Evolutionary conservation across 2,797 vertebrate genomes (phyloP).

Genomic region (Ctenochaetus hawaiiensis): DNA sequence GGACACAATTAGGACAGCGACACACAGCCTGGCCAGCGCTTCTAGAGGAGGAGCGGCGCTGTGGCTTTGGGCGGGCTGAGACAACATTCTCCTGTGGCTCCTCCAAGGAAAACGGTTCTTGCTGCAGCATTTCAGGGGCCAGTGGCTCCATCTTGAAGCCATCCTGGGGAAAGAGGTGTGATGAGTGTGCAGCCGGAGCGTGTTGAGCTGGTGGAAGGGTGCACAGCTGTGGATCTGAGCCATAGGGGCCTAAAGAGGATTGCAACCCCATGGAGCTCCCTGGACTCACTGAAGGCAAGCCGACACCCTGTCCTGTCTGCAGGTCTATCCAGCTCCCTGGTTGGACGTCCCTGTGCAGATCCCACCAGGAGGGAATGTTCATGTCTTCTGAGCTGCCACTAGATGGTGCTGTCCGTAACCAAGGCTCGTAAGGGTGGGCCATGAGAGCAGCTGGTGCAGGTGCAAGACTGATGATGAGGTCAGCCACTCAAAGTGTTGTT

Average conservation of each 20-base stretch:
- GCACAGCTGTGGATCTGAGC: slow-evolving; percentile 91
- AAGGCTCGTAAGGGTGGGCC: slow-evolving; percentile 95
- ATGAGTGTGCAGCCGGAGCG: slow-evolving; percentile 79
- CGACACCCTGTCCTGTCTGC: slow-evolving; percentile 83
- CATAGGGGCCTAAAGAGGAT: slow-evolving; percentile 87
- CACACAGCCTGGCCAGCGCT: slow-evolving; percentile 90
- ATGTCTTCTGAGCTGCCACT: slow-evolving; percentile 89
- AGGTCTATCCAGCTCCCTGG: slow-evolving; percentile 93
- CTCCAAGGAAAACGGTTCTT: slow-evolving; percentile 86
- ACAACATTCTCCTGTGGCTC: slow-evolving; percentile 84
- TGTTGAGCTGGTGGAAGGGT: slow-evolving; percentile 85
- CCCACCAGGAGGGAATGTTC: slow-evolving; percentile 93
- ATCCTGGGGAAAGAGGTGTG: slow-evolving; percentile 88
- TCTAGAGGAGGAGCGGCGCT: slow-evolving; percentile 89
- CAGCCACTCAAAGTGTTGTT: slow-evolving; percentile 45
- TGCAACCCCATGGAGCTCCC: slow-evolving; percentile 88
- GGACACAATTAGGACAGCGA: slow-evolving; percentile 95
- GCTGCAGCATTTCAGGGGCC: slow-evolving; percentile 85
- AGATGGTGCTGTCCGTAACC: slow-evolving; percentile 91
- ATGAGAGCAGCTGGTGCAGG: slow-evolving; percentile 78
- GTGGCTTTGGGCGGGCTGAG: slow-evolving; percentile 87
- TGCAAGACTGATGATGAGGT: slow-evolving; percentile 37
- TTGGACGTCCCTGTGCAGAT: slow-evolving; percentile 88
- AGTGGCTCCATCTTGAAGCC: slow-evolving; percentile 91
- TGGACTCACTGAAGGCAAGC: slow-evolving; percentile 81